Base-by-base conservation (phyloP, 2,113 vertebrate genomes). In the Chamaetylas fuelleborni region DNA sequence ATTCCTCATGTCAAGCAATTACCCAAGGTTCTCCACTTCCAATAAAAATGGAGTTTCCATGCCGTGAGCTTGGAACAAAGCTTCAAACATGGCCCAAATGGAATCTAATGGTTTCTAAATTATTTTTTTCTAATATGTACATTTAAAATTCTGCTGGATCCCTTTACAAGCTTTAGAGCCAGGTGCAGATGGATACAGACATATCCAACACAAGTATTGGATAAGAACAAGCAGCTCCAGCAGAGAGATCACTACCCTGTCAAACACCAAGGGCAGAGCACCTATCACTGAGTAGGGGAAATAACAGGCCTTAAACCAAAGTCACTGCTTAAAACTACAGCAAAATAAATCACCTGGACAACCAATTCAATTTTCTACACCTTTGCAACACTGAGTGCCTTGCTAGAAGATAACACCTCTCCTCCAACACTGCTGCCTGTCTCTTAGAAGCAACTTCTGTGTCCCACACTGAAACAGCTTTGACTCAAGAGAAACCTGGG, bases 1-100 rank as follows among this genome's bases (percentile, higher is more conserved):
- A 72, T 74, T 93, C 88, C 58, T 92, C 50, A 69, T 64, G 74
- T 90, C 90, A 95, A 69, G 85, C 82, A 77, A 73, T 69, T 80
- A 90, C 71, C 61, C 50, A 61, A 69, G 62, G 43, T 50, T 29
- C 51, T 48, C 58, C 79, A 16, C 34, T 78, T 80, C 24, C 71
- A 86, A 58, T 38, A 77, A 88, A 88, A 76, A 72, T 11, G 25
- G 56, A 77, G 45, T 22, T 80, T 54, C 34, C 47, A 50, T 7
- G 42, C 40, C 4, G 5, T 17, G 31, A 54, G 40, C 14, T n/a
- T 24, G 10, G 53, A 82, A 69, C 45, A 61, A 90, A 90, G 85
- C 28, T 90, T 93, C 54, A 66, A 86, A 34, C 5, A 11, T 24
- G 33, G 80, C 31, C 22, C 47, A 79, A 48, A 72, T 53, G 34